These are phyloP conservation scores for Unio pictorum DNA, from an alignment of 2,888 invertebrate genomes.

Conservation along the genomic window DNA sequence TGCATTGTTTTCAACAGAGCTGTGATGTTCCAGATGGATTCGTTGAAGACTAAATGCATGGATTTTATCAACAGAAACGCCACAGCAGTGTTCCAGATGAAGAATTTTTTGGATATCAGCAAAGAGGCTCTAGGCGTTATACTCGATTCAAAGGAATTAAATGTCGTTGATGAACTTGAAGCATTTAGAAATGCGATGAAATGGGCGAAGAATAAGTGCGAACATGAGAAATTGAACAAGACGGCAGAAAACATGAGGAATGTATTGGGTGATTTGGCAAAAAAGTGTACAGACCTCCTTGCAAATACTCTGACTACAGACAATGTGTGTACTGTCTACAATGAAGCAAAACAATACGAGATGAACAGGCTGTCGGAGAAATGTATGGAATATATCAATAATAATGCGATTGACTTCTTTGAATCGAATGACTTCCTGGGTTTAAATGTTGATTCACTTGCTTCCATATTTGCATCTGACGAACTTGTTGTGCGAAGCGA, in stretches of 20 bases:
- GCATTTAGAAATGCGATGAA: constrained; percentile 1
- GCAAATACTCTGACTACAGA: neutral
- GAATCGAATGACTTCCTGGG: constrained; percentile 27
- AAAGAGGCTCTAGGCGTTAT: constrained; percentile 10
- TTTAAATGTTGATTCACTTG: constrained; percentile 23
- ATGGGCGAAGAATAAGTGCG: constrained; percentile 6
- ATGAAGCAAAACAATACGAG: constrained; percentile 29
- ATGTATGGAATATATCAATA: constrained; percentile 31
- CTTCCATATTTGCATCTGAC: constrained; percentile 20
- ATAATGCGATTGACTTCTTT: constrained; percentile 37
- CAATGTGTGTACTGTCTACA: constrained; percentile 35
- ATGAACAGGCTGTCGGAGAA: constrained; percentile 29
- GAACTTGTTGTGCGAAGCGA: constrained; percentile 30
- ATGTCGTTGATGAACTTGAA: constrained; percentile 1
- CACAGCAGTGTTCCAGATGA: constrained; percentile 11
- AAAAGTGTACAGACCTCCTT: too few relatives aligned
- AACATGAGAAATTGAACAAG: neutral
- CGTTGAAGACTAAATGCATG: constrained; percentile 11
- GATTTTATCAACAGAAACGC: constrained; percentile 17
- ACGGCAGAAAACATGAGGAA: constrained; percentile 3
- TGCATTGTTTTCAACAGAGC: constrained; percentile 18
- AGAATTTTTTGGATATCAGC: constrained; percentile 10
- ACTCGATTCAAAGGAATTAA: neutral
- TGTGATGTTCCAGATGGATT: constrained; percentile 9
- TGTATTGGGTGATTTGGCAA: constrained; percentile 1